Evolutionary conservation across 2,113 vertebrate genomes (phyloP).

Genomic region (Leiothrix lutea): DNA sequence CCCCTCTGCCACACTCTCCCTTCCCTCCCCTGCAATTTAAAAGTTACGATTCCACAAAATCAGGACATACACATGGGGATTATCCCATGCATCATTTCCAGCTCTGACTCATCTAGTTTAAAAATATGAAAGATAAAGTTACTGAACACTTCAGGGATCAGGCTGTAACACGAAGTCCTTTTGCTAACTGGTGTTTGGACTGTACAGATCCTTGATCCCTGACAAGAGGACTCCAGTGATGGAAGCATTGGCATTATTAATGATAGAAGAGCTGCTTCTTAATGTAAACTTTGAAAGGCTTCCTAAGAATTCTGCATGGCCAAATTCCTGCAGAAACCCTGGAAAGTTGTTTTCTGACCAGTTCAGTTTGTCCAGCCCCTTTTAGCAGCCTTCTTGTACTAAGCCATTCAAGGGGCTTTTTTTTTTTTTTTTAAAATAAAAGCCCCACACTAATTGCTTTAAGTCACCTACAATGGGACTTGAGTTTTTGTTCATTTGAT

Average conservation of each 20-base stretch:
- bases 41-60: background rate
- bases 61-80: background rate
- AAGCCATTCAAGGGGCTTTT: background rate
- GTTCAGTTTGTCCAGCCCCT: background rate
- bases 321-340: background rate
- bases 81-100: background rate
- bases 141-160: background rate
- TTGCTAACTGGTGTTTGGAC: background rate
- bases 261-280: background rate
- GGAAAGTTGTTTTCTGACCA: conserved; percentile 28
- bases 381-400: conserved; percentile 8
- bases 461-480: conserved; percentile 16
- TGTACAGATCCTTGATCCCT: background rate
- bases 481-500: background rate
- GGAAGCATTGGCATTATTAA: background rate
- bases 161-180: background rate
- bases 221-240: background rate
- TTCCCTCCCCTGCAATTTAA: background rate
- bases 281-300: background rate
- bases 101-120: background rate
- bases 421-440: background rate
- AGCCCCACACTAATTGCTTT: background rate
- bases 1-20: background rate
- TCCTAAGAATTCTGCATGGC: background rate
- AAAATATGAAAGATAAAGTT: conserved; percentile 15